Base-by-base conservation (phyloP, 2,888 invertebrate genomes). In the Drosophila robusta region DNA sequence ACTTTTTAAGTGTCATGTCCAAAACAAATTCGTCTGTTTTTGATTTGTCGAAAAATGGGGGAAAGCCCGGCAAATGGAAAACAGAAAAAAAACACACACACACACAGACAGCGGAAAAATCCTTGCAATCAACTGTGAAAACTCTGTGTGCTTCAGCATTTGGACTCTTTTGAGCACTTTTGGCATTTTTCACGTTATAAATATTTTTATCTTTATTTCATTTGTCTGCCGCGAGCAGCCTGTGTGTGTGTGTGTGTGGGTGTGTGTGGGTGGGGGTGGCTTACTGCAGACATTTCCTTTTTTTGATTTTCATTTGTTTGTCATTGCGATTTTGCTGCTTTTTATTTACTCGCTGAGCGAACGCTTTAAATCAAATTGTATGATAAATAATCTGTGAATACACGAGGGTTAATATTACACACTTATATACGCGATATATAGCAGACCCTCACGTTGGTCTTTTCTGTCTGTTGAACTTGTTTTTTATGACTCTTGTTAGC, bases 11-110 rank as follows among this genome's bases (percentile, higher is more conserved):
- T 90, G 89, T 83, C 87, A 88, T 91, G 91, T 91, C 91, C 90
- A 91, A 91, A 90, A 88, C 91, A 91, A 88, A 90, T 85, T 90
- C 86, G 91, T 91, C 91, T 91, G 91, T 91, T 91, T 91, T 90
- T 91, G 91, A 91, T 91, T 91, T 91, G 91, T 89, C 89, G 84
- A 91, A 90, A 90, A 90, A 75, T 72, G 70, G 74, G 69, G 73
- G 72, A 50, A 45, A 51, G 63, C 12, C 65, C 51, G 56, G 32
- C 49, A 51, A 56, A 62, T 56, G 65, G 47, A 54, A 65, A 50
- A 26, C 45, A 45, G 34, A 54, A 68, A 54, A 56, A 22, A 51
- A 49, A 47, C 46, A 39, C 39, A 16, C 34, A 70, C 55, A 36
- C 26, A 9, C 16, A 39, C 56, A 64, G 64, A 57, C 52, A 67